Evolutionary conservation across 2,888 invertebrate species (phyloP).

Genomic region (Noctua janthina): DNA sequence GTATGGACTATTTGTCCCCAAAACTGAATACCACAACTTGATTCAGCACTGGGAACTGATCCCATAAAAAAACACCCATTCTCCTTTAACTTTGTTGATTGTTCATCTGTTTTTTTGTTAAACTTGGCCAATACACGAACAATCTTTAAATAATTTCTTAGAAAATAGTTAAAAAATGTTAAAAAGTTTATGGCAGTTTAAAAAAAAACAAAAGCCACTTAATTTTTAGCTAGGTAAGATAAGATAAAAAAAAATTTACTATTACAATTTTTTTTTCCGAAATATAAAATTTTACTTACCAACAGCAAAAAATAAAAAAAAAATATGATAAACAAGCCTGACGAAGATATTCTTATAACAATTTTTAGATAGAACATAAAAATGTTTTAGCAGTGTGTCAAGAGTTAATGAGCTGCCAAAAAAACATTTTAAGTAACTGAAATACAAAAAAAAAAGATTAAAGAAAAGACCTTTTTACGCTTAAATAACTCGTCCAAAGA

Average conservation of each 20-base stretch:
- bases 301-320: not conserved
- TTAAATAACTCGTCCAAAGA: constrained; percentile 43
- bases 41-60: not conserved
- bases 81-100: not conserved
- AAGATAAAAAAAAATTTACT: not conserved
- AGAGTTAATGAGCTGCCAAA: constrained; percentile 52
- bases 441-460: constrained; percentile 22
- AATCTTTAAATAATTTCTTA: not conserved
- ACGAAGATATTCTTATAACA: not conserved
- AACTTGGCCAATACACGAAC: not conserved
- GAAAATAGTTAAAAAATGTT: not conserved
- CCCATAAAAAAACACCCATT: not conserved
- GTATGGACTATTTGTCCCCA: not conserved
- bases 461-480: constrained; percentile 34
- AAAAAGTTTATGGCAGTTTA: not conserved
- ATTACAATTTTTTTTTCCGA: not conserved
- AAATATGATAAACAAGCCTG: not conserved
- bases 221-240: not conserved
- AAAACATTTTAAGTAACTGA: constrained; percentile 36
- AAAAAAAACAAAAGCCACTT: not conserved
- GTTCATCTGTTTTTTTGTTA: not conserved
- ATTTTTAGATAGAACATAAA: not conserved
- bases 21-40: not conserved
- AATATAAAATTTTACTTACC: no score
- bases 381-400: constrained; percentile 20